Evolutionary conservation across 92 coral and sea anemone species (phyloP).

Genomic region (Isaurus tuberculatus): DNA sequence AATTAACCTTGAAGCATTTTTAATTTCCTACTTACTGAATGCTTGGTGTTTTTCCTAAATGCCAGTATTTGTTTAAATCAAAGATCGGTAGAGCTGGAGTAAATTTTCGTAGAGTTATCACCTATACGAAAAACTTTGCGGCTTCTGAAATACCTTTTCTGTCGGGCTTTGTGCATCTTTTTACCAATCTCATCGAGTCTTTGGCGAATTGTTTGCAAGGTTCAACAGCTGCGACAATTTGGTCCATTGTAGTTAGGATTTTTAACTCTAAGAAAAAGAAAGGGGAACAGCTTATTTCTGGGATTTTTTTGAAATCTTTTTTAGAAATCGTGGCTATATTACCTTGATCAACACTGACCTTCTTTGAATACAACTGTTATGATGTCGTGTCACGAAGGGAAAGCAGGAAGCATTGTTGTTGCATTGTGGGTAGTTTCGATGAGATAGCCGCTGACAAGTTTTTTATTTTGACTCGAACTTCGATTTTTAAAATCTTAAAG

Average conservation of each 20-base stretch:
- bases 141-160: slow-evolving; percentile 80
- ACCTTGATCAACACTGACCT: background rate
- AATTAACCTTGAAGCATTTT: too few relatives aligned
- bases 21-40: too few relatives aligned
- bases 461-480: slow-evolving; percentile 37
- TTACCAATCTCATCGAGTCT: slow-evolving; percentile 96
- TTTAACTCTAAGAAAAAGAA: slow-evolving; percentile 36
- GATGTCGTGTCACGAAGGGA: slow-evolving; percentile 90
- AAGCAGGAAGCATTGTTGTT: slow-evolving; percentile 12
- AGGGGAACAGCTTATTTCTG: background rate
- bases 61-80: too few relatives aligned
- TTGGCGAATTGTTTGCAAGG: slow-evolving; percentile 99
- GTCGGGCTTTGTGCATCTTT: slow-evolving; percentile 98
- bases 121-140: background rate
- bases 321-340: background rate
- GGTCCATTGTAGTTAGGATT: slow-evolving; percentile 87
- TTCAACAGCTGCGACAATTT: slow-evolving; percentile 88
- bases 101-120: background rate
- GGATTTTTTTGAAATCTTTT: background rate
- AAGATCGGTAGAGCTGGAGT: too few relatives aligned
- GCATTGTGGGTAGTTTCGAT: slow-evolving; percentile 79
- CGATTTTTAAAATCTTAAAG: too few relatives aligned
- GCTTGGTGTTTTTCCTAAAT: too few relatives aligned
- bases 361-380: background rate
- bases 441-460: slow-evolving; percentile 44